Evolutionary conservation across 1,140 invertebrate genomes (phyloP).

Genomic region (Papilio dardanus): DNA sequence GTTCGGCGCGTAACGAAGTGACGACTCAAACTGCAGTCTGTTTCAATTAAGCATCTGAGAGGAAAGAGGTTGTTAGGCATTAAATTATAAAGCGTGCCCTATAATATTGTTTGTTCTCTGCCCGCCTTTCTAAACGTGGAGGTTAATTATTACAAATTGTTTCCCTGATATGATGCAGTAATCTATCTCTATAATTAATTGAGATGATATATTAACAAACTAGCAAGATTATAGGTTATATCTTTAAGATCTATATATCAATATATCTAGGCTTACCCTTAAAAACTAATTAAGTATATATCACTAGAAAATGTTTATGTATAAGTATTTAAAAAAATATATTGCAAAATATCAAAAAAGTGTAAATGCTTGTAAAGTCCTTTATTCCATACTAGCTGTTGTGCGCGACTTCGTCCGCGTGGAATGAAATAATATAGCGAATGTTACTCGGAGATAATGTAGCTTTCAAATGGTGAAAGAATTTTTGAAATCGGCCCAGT

Average conservation of each 20-base stretch:
- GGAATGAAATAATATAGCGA: too few relatives aligned
- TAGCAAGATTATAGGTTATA: background rate
- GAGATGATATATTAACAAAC: slow-evolving; percentile 10
- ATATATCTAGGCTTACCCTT: too few relatives aligned
- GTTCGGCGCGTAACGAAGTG: slow-evolving; percentile 59
- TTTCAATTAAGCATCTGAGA: slow-evolving; percentile 68
- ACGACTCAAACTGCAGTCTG: slow-evolving; percentile 55
- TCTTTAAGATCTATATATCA: background rate
- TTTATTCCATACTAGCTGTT: too few relatives aligned
- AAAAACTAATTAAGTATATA: background rate
- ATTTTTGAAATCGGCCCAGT: too few relatives aligned
- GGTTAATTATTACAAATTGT: slow-evolving; percentile 35
- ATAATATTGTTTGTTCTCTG: slow-evolving; percentile 65
- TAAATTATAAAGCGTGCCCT: slow-evolving; percentile 60
- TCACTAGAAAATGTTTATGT: too few relatives aligned
- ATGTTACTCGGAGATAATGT: too few relatives aligned
- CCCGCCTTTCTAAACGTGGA: slow-evolving; percentile 49
- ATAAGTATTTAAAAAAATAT: too few relatives aligned
- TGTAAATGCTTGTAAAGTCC: too few relatives aligned
- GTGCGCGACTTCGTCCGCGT: too few relatives aligned
- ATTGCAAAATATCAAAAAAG: too few relatives aligned
- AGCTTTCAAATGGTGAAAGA: too few relatives aligned
- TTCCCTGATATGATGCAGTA: slow-evolving; percentile 13
- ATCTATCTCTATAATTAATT: slow-evolving; percentile 12
- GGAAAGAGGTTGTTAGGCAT: slow-evolving; percentile 64